Evolutionary conservation across 2,113 vertebrate genomes (phyloP).

Genomic region (Gallinago undulata): DNA sequence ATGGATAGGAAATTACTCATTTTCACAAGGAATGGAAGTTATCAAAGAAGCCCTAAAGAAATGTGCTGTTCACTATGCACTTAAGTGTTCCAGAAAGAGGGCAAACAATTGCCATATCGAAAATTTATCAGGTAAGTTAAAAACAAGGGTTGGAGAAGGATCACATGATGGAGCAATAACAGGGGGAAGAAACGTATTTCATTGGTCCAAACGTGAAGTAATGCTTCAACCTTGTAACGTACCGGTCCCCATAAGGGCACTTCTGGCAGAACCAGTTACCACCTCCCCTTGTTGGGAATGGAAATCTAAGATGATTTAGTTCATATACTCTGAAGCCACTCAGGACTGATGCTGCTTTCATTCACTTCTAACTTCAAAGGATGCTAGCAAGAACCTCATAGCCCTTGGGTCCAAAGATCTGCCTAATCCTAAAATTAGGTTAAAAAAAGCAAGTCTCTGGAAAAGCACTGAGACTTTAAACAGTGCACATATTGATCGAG

Average conservation of each 20-base stretch:
- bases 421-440: background rate
- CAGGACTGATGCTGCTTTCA: background rate
- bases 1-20: background rate
- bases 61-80: background rate
- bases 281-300: background rate
- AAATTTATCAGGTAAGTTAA: background rate
- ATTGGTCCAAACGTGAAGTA: background rate
- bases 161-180: background rate
- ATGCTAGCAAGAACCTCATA: background rate
- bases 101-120: background rate
- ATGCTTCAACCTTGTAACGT: background rate
- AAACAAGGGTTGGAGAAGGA: background rate
- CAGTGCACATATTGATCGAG: rapidly evolving
- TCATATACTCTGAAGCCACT: background rate
- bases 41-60: background rate
- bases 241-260: background rate
- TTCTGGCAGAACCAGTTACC: background rate
- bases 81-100: background rate
- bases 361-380: background rate
- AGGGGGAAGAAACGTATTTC: background rate
- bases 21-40: background rate
- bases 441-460: background rate
- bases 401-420: background rate
- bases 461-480: background rate
- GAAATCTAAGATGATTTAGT: background rate